phyloP scores from a whole-genome alignment of 2,797 vertebrate genomes.

The Danio tinwini region DNA sequence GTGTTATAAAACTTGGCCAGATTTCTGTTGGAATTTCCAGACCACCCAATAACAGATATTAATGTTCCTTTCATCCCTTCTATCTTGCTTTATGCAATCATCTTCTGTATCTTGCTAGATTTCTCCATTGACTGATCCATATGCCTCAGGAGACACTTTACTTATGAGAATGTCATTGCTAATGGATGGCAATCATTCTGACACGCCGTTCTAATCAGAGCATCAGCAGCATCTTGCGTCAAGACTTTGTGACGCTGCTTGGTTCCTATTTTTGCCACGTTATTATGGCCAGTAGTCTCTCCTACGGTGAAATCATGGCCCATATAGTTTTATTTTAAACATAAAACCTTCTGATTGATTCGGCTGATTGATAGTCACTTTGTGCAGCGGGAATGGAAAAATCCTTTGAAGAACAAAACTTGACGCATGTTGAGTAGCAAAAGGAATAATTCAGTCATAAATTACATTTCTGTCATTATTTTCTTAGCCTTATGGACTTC shows the following conservation, averaged over 20 bases:
- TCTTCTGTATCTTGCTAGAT: conserved; percentile 26
- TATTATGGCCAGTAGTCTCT: not conserved
- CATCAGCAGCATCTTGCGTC: conserved; percentile 15
- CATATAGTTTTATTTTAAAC: not conserved
- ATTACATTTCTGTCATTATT: not conserved
- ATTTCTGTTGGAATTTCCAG: conserved; percentile 44
- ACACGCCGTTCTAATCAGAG: not conserved
- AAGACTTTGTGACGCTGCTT: not conserved
- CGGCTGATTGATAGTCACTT: conserved; percentile 14
- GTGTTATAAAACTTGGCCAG: conserved; percentile 33
- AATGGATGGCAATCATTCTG: conserved; percentile 6
- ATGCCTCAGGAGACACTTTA: conserved; percentile 17
- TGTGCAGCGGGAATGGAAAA: not conserved
- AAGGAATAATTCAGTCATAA: not conserved
- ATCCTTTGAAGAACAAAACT: not conserved
- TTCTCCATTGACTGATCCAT: conserved; percentile 28
- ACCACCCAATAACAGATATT: conserved; percentile 47
- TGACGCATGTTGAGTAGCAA: not conserved
- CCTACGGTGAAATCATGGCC: not conserved
- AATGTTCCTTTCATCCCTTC: conserved; percentile 46
- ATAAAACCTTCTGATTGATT: not conserved
- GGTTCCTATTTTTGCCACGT: not conserved
- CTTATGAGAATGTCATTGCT: conserved; percentile 23
- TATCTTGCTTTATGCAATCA: conserved; percentile 55
- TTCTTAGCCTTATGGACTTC: not conserved